Evolutionary conservation across 2,888 invertebrate species (phyloP).

Genomic region (Myopa testacea): DNA sequence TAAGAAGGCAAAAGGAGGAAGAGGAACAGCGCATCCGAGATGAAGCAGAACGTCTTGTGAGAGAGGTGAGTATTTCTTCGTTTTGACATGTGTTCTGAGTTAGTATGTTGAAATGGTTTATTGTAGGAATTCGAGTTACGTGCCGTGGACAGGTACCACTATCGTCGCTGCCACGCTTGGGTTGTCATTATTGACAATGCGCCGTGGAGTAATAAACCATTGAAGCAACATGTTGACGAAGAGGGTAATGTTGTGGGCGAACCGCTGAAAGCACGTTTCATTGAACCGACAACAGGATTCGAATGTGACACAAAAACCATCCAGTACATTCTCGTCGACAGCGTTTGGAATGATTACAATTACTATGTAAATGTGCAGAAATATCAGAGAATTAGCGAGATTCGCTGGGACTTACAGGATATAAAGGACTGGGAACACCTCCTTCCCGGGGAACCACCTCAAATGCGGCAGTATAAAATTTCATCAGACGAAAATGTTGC

Average conservation of each 20-base stretch:
- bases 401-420: conserved; percentile 76
- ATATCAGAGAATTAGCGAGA: conserved; percentile 67
- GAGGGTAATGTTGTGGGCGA: conserved; percentile 61
- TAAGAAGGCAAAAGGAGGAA: conserved; percentile 58
- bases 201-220: conserved; percentile 61
- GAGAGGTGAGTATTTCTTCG: conserved; percentile 54
- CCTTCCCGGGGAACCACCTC: conserved; percentile 76
- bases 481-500: conserved; percentile 70
- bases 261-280: conserved; percentile 74
- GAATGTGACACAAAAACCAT: conserved; percentile 71
- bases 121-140: conserved; percentile 75
- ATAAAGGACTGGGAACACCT: conserved; percentile 79
- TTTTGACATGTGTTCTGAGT: neutral
- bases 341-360: conserved; percentile 87
- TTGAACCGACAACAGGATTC: conserved; percentile 86
- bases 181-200: conserved; percentile 74
- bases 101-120: neutral
- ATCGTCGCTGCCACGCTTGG: conserved; percentile 86
- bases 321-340: conserved; percentile 82
- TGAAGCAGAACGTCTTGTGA: conserved; percentile 57
- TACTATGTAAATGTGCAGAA: conserved; percentile 83
- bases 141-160: conserved; percentile 75
- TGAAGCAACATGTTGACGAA: conserved; percentile 54
- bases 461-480: conserved; percentile 61
- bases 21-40: conserved; percentile 60